Conservation (phyloP, 2,797 vertebrate genomes). For the Natrix natrix region DNA sequence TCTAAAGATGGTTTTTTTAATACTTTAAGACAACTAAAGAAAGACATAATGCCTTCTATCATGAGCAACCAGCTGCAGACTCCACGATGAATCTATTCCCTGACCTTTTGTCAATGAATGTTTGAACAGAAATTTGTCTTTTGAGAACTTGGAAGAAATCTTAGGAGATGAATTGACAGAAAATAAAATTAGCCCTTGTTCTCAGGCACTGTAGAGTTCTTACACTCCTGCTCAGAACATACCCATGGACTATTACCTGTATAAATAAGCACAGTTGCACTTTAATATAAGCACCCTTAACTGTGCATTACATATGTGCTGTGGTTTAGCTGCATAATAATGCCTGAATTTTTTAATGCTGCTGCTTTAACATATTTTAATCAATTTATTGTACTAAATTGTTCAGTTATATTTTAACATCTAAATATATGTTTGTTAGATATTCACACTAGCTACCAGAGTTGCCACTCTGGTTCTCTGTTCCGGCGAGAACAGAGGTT, state of each 20-base stretch:
- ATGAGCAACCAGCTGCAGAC: neutral
- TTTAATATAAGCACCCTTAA: neutral
- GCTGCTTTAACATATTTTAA: neutral
- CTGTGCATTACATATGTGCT: neutral
- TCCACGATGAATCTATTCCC: neutral
- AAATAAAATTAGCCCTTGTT: neutral
- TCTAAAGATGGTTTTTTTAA: neutral
- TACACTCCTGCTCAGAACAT: neutral
- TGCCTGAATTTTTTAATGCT: neutral
- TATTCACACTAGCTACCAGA: too few relatives aligned
- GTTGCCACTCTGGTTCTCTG: too few relatives aligned
- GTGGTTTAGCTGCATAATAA: neutral
- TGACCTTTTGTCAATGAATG: neutral
- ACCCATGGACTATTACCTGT: neutral
- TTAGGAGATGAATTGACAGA: neutral
- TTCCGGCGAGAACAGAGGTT: too few relatives aligned
- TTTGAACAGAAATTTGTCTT: neutral
- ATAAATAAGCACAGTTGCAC: neutral
- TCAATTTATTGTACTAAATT: neutral
- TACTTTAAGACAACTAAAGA: conserved; percentile 8
- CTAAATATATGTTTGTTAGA: neutral
- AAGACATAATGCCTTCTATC: neutral
- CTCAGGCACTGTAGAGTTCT: neutral
- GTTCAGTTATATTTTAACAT: neutral
- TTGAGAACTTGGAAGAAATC: neutral